Base-by-base conservation (phyloP, 2,113 vertebrate genomes). In the Antennarius striatus region DNA sequence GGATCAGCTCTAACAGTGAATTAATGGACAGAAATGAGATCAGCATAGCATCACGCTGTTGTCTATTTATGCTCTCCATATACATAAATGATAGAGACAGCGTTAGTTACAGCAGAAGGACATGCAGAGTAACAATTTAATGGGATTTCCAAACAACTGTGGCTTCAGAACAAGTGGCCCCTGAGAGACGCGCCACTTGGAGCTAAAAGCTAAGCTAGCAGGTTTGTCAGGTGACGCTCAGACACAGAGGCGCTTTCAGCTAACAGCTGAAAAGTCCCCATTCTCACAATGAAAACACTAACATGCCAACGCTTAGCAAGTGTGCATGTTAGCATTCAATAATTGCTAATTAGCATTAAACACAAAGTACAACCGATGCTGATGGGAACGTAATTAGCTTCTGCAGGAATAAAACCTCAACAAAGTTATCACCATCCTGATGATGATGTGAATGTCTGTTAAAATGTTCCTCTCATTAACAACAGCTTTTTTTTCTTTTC, bases 21-120 rank as follows among this genome's bases (percentile, higher is more conserved):
- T 65, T 57, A 78, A 71, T 73, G 73, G 73, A 56, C 53, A 60
- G 61, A 42, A 67, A 61, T 36, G 64, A 40, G 52, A 64, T 59
- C 48, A 12, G 10, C 56, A 6, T 46, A 36, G 51, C 16, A 17
- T 70, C 74, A 15, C 28, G 63, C 46, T 64, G 69, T 29, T 39
- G 30, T 66, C 40, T 36, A 39, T 65, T 67, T 63, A 52, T 13
- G 16, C 55, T 42, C 12, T 39, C 62, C 32, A 12, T 40, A 56
- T 30, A 61, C 1, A 56, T 73, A 60, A 8, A 48, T 16, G 42
- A 53, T 6, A 12, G n/a, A 16, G 10, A 42, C 32, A 51, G 15
- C 29, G 2, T 15, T 28, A 29, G 15, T 45, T 46, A 14, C 46
- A 56, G 28, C 36, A 39, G 10, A 42, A 14, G 12, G 30, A 7